Conservation (phyloP, 2,113 vertebrate genomes). For the rat (Rattus norvegicus) region GRCr8 NC_086028.1:98241501-98242000, state of each 20-base stretch:
- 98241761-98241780: background rate
- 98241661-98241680: background rate
- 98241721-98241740: background rate
- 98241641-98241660: background rate
- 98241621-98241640: background rate
- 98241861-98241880: slow-evolving; percentile 14
- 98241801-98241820: background rate
- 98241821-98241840: background rate
- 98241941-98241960: slow-evolving; percentile 70
- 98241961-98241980: slow-evolving; percentile 82
- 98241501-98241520: background rate
- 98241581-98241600: background rate
- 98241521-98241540: too few relatives aligned
- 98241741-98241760: background rate
- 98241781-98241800: background rate
- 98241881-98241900: slow-evolving; percentile 62
- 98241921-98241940: slow-evolving; percentile 78
- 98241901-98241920: slow-evolving; percentile 53
- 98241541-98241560: too few relatives aligned
- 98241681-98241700: background rate
- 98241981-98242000: slow-evolving; percentile 82
- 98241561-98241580: background rate
- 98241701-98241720: background rate
- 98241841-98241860: background rate
- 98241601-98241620: background rate